Percentiles rank a stretch among this genome's conserved stretches.
phyloP scores from a whole-genome alignment of 2,797 vertebrate genomes.

The Cirrhinus mrigala region DNA sequence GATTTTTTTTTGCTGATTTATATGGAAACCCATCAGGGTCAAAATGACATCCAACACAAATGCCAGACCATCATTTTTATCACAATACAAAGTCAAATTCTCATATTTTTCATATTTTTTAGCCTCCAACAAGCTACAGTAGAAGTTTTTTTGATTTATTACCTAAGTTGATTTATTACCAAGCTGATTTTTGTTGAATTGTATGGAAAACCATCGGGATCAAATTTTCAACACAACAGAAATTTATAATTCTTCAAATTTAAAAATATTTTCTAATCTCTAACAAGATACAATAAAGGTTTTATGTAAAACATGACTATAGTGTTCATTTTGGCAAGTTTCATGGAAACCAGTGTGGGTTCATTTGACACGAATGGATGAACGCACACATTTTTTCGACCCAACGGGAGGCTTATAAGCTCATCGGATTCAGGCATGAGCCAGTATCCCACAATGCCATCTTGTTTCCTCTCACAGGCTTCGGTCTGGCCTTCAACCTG shows the following conservation, averaged over 20 bases:
- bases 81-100: background rate
- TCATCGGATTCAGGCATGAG: background rate
- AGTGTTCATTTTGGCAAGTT: background rate
- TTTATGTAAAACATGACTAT: background rate
- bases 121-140: background rate
- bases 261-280: background rate
- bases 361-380: background rate
- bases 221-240: too few species aligned
- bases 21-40: background rate
- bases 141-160: too few species aligned
- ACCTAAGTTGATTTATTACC: too few species aligned
- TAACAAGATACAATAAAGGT: background rate
- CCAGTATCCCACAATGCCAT: background rate
- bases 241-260: background rate
- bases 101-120: background rate
- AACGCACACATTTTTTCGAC: background rate
- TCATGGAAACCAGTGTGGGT: background rate
- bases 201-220: background rate
- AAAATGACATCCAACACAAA: background rate
- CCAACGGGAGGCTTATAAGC: background rate
- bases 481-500: slow-evolving; percentile 96
- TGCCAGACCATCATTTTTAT: background rate
- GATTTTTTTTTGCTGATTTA: background rate
- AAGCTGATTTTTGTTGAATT: too few species aligned
- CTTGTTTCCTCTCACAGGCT: slow-evolving; percentile 75